These are phyloP conservation scores for Syngnathus scovelli DNA, from an alignment of 2,113 vertebrate species.

Conservation along the genomic window DNA sequence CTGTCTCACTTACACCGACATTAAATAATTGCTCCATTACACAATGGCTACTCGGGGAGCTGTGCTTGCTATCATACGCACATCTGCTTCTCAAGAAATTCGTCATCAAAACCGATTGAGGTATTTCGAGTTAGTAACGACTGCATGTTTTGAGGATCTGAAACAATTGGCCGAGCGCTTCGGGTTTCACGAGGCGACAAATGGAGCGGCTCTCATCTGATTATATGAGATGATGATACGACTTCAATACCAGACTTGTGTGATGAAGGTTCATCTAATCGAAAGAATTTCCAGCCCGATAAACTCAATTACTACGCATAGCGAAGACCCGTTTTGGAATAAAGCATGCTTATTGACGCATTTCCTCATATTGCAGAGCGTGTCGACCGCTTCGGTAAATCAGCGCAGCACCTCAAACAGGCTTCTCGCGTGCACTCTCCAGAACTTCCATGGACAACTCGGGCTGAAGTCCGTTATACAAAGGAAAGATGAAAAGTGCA, in stretches of 20 bases:
- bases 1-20: conserved; percentile 18
- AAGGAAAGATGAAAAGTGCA: no score
- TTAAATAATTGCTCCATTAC: not conserved
- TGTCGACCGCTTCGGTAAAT: not conserved
- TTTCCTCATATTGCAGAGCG: not conserved
- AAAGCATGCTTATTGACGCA: not conserved
- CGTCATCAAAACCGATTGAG: not conserved
- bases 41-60: conserved; percentile 11
- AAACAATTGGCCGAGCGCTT: not conserved
- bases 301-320: not conserved
- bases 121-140: not conserved
- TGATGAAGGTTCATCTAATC: not conserved
- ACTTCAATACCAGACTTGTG: not conserved
- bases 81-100: not conserved
- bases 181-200: not conserved
- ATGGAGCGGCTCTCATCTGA: not conserved
- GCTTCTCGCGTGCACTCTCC: not conserved
- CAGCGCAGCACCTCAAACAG: not conserved
- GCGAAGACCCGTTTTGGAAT: not conserved
- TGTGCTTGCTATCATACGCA: conserved; percentile 23
- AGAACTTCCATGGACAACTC: not conserved
- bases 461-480: no score
- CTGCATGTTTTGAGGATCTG: not conserved
- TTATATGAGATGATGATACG: not conserved
- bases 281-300: not conserved